A percentile compares a stretch with the other conserved stretches of the same genome.
Evolutionary conservation across 2,113 vertebrate species (phyloP).

Genomic region (Noctilio leporinus): DNA sequence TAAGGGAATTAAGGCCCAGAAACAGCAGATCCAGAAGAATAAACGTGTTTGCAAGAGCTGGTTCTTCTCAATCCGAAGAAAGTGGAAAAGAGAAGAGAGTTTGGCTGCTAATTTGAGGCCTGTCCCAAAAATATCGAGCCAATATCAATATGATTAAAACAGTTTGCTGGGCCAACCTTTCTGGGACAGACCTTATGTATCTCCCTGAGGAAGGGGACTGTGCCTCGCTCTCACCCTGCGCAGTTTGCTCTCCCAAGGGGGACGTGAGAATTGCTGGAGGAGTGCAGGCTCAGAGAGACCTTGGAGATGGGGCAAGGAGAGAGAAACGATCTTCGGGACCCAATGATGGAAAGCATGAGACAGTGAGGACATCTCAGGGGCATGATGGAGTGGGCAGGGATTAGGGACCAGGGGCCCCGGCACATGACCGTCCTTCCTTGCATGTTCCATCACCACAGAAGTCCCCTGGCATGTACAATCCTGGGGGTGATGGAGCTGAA

Average conservation of each 20-base stretch:
- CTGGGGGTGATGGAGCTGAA: fast-evolving
- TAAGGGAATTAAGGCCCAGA: background rate
- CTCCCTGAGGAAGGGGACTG: background rate
- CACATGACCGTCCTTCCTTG: background rate
- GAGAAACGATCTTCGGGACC: background rate
- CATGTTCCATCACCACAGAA: fast-evolving
- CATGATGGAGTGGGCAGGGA: background rate
- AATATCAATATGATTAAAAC: too few species aligned
- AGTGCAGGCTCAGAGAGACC: background rate
- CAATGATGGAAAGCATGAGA: background rate
- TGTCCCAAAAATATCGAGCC: too few species aligned
- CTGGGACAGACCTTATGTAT: too few species aligned
- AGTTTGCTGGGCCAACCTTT: too few species aligned
- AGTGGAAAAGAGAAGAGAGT: background rate
- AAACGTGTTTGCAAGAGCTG: background rate
- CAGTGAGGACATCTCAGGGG: background rate
- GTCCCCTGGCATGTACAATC: background rate
- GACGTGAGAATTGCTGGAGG: background rate
- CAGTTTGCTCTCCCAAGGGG: background rate
- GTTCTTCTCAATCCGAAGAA: background rate
- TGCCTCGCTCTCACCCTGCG: background rate
- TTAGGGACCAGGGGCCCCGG: background rate
- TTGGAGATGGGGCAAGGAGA: background rate
- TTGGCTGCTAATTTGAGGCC: background rate
- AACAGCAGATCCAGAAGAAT: background rate